Base-by-base conservation (phyloP, 1,140 invertebrate genomes). In the Phortica variegata region DNA sequence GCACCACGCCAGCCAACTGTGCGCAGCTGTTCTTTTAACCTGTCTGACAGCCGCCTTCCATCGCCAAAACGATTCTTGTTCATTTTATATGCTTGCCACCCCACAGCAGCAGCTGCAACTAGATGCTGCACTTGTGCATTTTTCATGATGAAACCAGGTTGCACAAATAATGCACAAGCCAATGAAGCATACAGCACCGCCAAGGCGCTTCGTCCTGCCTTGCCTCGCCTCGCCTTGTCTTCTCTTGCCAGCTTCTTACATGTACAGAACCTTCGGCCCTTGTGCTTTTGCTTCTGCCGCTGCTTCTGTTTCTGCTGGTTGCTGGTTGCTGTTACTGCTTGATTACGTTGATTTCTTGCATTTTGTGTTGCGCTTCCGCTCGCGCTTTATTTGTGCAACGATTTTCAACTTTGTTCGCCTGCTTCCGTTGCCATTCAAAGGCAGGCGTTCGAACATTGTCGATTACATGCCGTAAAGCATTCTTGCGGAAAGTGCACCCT, bases 121-220 rank as follows among this genome's bases (percentile, higher is more conserved):
- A 46, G 47, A 49, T 52, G 38, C 52, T 47, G 44, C 56, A 26
- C 42, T 59, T 44, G 23, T 69, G 61, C 53, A 69, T 69, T 70
- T 69, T 69, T 69, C 57, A 69, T 68, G 58, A 54, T 65, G 56
- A 61, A 69, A 59, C 60, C 60, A 58, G 65, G 60, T 58, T 69
- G 58, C 57, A 69, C 61, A 65, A 69, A 69, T 65, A 69, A 69
- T 69, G 65, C 61, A 69, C 49, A 57, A 69, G 65, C 56, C 65
- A 69, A 69, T 69, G 65, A 69, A 69, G 65, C 65, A 61, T 69
- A 58, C 60, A 54, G 54, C 50, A 54, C 39, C 5, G 23, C 10
- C 23, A 26, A 26, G 23, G n/a, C n/a, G n/a, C n/a, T n/a, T n/a
- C n/a, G n/a, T n/a, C n/a, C n/a, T n/a, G n/a, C n/a, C n/a, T n/a